Conservation (phyloP, 2,888 invertebrate species). For the Sarcophaga subvicina region DNA sequence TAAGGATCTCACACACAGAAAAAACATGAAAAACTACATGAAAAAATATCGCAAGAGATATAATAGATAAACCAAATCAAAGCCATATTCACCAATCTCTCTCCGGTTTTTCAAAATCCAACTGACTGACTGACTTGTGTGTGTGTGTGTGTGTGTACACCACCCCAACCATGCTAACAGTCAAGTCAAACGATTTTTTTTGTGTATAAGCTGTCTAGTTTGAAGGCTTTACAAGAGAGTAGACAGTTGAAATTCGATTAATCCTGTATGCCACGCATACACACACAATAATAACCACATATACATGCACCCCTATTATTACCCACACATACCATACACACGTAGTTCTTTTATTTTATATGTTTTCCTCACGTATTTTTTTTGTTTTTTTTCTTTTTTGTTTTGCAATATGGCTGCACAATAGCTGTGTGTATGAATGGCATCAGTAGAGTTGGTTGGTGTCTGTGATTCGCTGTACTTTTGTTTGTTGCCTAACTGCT, state of each 20-base stretch:
- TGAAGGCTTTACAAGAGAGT: slow-evolving; percentile 32
- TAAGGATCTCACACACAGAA: background rate
- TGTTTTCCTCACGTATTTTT: background rate
- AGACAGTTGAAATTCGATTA: slow-evolving; percentile 49
- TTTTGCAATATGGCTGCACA: background rate
- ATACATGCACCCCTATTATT: background rate
- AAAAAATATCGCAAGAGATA: background rate
- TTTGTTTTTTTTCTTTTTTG: too few species aligned
- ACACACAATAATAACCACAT: background rate
- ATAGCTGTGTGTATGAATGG: background rate
- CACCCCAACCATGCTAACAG: background rate
- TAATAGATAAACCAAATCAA: slow-evolving; percentile 14
- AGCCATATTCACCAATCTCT: slow-evolving; percentile 10
- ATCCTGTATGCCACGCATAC: background rate
- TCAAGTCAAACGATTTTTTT: slow-evolving; percentile 25
- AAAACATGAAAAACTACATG: background rate
- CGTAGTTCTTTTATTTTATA: too few species aligned
- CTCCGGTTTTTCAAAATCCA: background rate
- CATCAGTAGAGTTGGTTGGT: background rate
- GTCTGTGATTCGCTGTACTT: background rate
- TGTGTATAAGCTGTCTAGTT: slow-evolving; percentile 39
- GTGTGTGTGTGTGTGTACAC: too few species aligned
- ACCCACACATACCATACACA: slow-evolving; percentile 5
- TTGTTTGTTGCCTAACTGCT: background rate
- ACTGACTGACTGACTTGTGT: background rate